These are phyloP conservation scores for Lonchura striata DNA, from an alignment of 2,113 vertebrate species.

Conservation along the genomic window DNA sequence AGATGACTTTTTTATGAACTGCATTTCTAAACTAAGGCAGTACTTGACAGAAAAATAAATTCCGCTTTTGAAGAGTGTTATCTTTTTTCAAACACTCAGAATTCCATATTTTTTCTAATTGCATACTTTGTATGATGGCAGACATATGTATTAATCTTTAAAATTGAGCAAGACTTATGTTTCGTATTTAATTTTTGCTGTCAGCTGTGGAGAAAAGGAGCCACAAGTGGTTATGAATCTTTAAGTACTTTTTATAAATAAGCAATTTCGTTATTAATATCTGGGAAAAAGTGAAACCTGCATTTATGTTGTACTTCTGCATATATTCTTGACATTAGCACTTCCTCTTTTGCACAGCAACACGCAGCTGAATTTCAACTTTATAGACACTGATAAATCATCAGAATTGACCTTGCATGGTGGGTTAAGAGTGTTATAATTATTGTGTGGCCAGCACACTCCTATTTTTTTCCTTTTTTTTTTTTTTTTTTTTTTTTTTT, in stretches of 20 bases:
- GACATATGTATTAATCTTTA: neutral
- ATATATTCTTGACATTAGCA: neutral
- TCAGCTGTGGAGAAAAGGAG: neutral
- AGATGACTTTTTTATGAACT: neutral
- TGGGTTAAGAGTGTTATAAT: neutral
- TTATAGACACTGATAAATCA: neutral
- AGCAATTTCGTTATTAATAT: neutral
- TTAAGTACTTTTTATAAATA: conserved; percentile 10
- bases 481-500: too few relatives aligned
- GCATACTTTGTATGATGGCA: neutral
- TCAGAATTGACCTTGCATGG: neutral
- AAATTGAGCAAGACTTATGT: neutral
- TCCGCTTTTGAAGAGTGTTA: neutral
- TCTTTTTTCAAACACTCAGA: neutral
- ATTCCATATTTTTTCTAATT: neutral
- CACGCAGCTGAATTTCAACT: neutral
- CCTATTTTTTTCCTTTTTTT: fast-evolving
- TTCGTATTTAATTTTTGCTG: neutral
- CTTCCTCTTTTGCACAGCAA: neutral
- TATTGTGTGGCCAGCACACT: neutral
- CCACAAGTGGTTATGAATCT: neutral
- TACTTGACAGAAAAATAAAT: neutral
- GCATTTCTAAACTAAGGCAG: neutral
- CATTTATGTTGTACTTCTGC: neutral
- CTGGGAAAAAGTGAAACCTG: neutral